Evolutionary conservation across 2,888 invertebrate genomes (phyloP).

Genomic region (Heptascelio sp.): DNA sequence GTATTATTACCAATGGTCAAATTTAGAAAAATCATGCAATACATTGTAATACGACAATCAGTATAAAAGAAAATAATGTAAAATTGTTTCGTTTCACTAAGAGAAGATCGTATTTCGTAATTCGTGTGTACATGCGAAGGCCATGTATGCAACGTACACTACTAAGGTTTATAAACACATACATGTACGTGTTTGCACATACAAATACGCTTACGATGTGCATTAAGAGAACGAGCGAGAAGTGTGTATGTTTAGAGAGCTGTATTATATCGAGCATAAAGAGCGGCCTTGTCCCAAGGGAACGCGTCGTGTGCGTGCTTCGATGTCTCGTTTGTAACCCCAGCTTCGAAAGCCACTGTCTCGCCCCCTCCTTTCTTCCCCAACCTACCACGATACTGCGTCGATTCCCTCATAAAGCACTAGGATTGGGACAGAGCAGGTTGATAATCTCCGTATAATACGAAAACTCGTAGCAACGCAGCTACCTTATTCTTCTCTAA

Average conservation of each 20-base stretch:
- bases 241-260: slow-evolving; percentile 85
- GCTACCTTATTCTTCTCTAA: slow-evolving; percentile 78
- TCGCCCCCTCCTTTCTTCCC: slow-evolving; percentile 59
- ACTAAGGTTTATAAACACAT: slow-evolving; percentile 57
- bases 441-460: slow-evolving; percentile 84
- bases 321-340: slow-evolving; percentile 76
- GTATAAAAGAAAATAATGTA: slow-evolving; percentile 22
- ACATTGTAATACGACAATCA: no score
- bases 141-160: slow-evolving; percentile 52
- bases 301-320: slow-evolving; percentile 80
- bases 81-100: slow-evolving; percentile 40
- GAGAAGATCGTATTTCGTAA: slow-evolving; percentile 37
- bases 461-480: slow-evolving; percentile 79
- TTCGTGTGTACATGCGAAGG: slow-evolving; percentile 60
- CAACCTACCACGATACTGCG: slow-evolving; percentile 53
- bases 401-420: slow-evolving; percentile 69
- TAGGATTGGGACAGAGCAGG: slow-evolving; percentile 80
- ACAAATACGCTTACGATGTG: slow-evolving; percentile 61
- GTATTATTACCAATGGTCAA: no score
- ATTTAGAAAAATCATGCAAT: no score
- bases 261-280: slow-evolving; percentile 85
- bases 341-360: slow-evolving; percentile 70
- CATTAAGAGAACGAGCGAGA: slow-evolving; percentile 73
- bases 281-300: slow-evolving; percentile 83
- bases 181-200: slow-evolving; percentile 18